Percentiles rank a stretch among this genome's conserved stretches.
Evolutionary conservation across 2,113 vertebrate genomes (phyloP).

Genomic region (Embiotoca jacksoni): DNA sequence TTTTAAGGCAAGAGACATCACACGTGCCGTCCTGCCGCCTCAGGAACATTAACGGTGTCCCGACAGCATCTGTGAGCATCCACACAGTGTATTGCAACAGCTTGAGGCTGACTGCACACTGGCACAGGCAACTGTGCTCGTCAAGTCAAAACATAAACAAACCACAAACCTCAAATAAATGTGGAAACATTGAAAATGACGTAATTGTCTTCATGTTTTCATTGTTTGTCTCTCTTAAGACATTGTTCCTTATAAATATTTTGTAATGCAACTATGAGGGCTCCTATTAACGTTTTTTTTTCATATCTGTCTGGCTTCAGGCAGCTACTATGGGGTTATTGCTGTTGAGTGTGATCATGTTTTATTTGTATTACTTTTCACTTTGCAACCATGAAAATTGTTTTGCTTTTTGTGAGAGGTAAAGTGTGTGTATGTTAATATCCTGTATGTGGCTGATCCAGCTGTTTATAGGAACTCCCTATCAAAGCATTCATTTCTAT

Average conservation of each 20-base stretch:
- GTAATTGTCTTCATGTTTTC: background rate
- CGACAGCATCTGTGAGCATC: constrained; percentile 35
- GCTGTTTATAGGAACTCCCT: too few relatives aligned
- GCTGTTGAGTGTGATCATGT: background rate
- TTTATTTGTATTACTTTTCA: constrained; percentile 32
- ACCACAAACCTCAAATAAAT: background rate
- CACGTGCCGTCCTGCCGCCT: background rate
- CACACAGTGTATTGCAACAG: constrained; percentile 3
- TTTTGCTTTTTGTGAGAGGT: background rate
- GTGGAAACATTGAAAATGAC: background rate
- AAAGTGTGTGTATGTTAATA: background rate
- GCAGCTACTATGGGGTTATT: background rate
- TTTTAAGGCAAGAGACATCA: constrained; percentile 25
- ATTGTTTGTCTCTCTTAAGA: background rate
- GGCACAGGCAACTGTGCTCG: background rate
- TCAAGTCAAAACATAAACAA: constrained; percentile 22
- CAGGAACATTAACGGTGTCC: constrained; percentile 14
- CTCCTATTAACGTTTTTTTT: constrained; percentile 10
- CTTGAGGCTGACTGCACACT: constrained; percentile 8
- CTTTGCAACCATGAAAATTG: background rate
- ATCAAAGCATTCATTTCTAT: too few relatives aligned
- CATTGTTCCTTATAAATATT: constrained; percentile 1
- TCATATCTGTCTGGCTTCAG: background rate
- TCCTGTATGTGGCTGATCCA: too few relatives aligned
- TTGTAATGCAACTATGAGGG: background rate